Base-by-base conservation (phyloP, 2,888 invertebrate genomes). In the Drosophila paranaensis region DNA sequence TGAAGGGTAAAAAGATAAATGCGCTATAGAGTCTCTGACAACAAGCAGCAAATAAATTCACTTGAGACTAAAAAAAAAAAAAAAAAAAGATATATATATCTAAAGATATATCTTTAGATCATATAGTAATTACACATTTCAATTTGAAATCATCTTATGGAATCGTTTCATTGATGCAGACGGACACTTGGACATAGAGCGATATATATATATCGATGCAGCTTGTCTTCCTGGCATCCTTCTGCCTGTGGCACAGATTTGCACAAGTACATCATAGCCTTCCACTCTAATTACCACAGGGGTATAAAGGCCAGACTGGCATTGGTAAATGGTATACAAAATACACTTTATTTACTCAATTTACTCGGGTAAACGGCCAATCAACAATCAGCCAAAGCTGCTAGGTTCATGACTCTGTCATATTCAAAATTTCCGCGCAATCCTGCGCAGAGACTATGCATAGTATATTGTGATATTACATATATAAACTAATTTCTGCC, bases 321-420 rank as follows among this genome's bases (percentile, higher is more conserved):
- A 48, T 48, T 48, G n/a, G 3, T 10, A n/a, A 10, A 11, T n/a
- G 48, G n/a, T 48, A 48, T 11, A 11, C 48, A 48, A 48, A 45
- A 25, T 6, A 25, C 5, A 45, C 11, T 27, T 3, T 13, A 46
- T 33, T 33, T 33, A 33, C 27, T 27, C 5, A 13, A 45, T 45
- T 25, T 25, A 14, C 27, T 14, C 46, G 14, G 8, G 20, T 25
- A 13, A 43, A 43, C 2, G 11, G 2, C 2, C 1, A 13, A 25
- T 25, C 25, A 46, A 25, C 13, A 46, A 46, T 27, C 14, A 25
- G 14, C 27, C 14, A 8, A 13, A 11, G 11, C 20, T 16, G n/a
- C 43, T 20, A 43, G 8, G n/a, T 6, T 0, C 3, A 9, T 2
- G 14, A 3, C 14, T 27, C 14, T 4, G 3, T 27, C 9, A 11